Base-by-base conservation (phyloP, 2,888 invertebrate species). In the Synanthedon vespiformis region DNA sequence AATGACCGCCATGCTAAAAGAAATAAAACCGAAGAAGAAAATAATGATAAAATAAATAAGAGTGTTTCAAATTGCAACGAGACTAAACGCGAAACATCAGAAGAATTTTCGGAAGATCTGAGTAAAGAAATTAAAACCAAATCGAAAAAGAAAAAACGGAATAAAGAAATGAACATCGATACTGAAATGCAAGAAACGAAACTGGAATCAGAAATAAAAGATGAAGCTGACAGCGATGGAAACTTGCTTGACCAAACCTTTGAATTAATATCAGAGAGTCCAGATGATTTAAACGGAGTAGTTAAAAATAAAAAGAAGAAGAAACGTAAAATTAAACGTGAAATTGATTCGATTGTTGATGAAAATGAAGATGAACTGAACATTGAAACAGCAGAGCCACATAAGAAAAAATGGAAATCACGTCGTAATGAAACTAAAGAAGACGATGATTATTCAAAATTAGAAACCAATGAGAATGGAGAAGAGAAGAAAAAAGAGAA, bases 221-320 rank as follows among this genome's bases (percentile, higher is more conserved):
- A 49, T 34, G 52, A 51, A 52, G 12, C 34, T 2, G 40, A 53
- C 49, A 11, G 2, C 22, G 34, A 34, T 34, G 34, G 34, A 10
- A 34, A 34, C 34, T 34, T 34, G 34, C 34, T 34, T 34, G 34
- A 10, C 34, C 34, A 34, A 34, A 8, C 34, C 10, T 2, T 34
- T 34, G 44, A 44, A 44, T 14, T 13, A n/a, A 41, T 41, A 44
- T 13, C 44, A 44, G 44, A 44, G 14, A 44, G 13, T 13, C 44
- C 8, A 44, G 44, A 27, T 54, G 54, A 53, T 34, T 44, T n/a
- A 12, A 47, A 51, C 11, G 54, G 56, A 40, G 52, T 53, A 6
- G 40, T 55, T 8, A 62, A 63, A 52, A 67, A 64, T 57, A 71
- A 66, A 62, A 70, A 68, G 55, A 68, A 64, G 54, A 66, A 65